Evolutionary conservation across 2,888 invertebrate species (phyloP).

Genomic region (Polymixis lichenea): DNA sequence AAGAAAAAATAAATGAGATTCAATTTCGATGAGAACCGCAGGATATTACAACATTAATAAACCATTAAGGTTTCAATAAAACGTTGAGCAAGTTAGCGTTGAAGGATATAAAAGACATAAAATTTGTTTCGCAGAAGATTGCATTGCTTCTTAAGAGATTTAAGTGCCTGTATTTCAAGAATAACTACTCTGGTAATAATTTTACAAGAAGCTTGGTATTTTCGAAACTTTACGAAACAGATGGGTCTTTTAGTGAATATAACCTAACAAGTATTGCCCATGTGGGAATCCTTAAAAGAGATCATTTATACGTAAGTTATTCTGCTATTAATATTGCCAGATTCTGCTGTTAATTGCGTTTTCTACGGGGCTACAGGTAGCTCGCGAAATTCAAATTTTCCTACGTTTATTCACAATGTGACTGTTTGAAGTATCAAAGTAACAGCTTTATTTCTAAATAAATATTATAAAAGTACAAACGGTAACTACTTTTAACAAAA

Average conservation of each 20-base stretch:
- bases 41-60: constrained; percentile 47
- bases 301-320: too few relatives aligned
- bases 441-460: too few relatives aligned
- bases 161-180: constrained; percentile 2
- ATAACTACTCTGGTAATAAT: neutral
- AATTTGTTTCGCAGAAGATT: constrained; percentile 24
- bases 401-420: too few relatives aligned
- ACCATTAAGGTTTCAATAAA: constrained; percentile 31
- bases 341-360: too few relatives aligned
- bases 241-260: neutral
- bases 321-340: too few relatives aligned
- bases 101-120: constrained; percentile 20
- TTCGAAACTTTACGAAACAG: neutral
- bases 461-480: too few relatives aligned
- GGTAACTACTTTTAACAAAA: too few relatives aligned
- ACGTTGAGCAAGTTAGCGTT: constrained; percentile 22
- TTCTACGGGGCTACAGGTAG: too few relatives aligned
- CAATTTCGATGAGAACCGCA: constrained; percentile 18
- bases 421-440: too few relatives aligned
- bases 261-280: too few relatives aligned
- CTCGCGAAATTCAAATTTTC: too few relatives aligned
- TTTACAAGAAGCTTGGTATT: neutral
- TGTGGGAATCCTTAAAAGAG: too few relatives aligned
- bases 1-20: constrained; percentile 31
- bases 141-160: constrained; percentile 11